Evolutionary conservation across 30 jellyfish, hydroid and myxozoan genomes (phyloP), one percentile per base, ranked within the genome.

Genomic region (Aurelia aurita complex sp. Pacific): DNA sequence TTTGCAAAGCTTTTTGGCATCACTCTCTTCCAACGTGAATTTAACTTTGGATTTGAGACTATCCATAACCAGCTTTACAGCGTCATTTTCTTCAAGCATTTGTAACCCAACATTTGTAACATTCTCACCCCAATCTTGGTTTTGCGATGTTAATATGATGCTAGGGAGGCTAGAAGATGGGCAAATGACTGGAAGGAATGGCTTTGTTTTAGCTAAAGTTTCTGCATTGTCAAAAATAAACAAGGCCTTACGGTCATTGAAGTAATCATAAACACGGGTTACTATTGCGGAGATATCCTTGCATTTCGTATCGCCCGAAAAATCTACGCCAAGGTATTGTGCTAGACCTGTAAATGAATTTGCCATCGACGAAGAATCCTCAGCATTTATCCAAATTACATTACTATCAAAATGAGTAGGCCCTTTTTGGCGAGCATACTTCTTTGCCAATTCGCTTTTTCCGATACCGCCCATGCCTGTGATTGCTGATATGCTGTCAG

Each of bases 401-500:
- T 79, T 88, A 32, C 84, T 72, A 52, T 79, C 84, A 74, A 77
- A 88, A 51, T 46, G 32, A 1, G 82, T 60, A 5, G 67, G 67
- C 15, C 96, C 96, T 19, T 72, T 46, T 11, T 29, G 6, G 52
- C 63, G 82, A 1, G 91, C 82, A 52, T 88, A 88, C 75, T 29
- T 73, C 72, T 75, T 88, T 35, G 87, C 96, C 38, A 79, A 55
- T 65, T 78, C 91, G 13, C 88, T 67, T 57, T 88, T 88, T 10
- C 96, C 96, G 40, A 79, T 74, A 14, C 96, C 96, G 36, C 96
- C 96, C n/a, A 88, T 42, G 60, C 96, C 96, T 2, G 88, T 80
- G 11, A 88, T 59, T 2, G 88, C 91, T 14, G 74, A 17, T 6
- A 55, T 35, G n/a, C 35, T 69, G 32, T 60, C 83, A 51, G 83